These are phyloP conservation scores for Pteronura brasiliensis DNA, from an alignment of 2,113 vertebrate genomes.

Conservation along the genomic window DNA sequence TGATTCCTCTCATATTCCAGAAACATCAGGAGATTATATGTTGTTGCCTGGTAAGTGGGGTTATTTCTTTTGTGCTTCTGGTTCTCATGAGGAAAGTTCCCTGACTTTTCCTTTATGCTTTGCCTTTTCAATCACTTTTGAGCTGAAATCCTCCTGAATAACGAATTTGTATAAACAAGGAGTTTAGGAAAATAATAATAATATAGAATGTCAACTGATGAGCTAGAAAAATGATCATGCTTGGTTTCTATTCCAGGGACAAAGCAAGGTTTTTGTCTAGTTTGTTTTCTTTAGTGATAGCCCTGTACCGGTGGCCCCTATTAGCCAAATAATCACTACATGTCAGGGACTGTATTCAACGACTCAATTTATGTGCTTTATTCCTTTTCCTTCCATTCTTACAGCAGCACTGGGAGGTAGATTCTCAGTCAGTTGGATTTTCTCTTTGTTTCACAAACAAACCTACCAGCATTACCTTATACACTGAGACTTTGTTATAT, in stretches of 20 bases:
- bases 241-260: not conserved
- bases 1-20: not conserved
- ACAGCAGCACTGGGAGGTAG: not conserved
- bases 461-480: not conserved
- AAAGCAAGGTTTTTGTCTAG: not conserved
- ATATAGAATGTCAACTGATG: not conserved
- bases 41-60: not conserved
- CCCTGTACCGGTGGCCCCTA: not conserved
- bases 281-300: not conserved
- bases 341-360: not conserved
- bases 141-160: not conserved
- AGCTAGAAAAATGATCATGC: not conserved
- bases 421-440: not conserved
- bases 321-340: not conserved
- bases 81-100: not conserved
- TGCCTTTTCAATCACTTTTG: not conserved
- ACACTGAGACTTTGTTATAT: not conserved
- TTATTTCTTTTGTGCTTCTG: not conserved
- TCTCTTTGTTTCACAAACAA: constrained; percentile 5
- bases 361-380: not conserved
- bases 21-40: not conserved
- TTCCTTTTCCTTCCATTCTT: not conserved
- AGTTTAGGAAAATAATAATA: not conserved
- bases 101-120: not conserved
- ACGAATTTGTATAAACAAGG: not conserved